phyloP scores from a whole-genome alignment of 1,140 invertebrate species.

The Dreissena polymorpha region DNA sequence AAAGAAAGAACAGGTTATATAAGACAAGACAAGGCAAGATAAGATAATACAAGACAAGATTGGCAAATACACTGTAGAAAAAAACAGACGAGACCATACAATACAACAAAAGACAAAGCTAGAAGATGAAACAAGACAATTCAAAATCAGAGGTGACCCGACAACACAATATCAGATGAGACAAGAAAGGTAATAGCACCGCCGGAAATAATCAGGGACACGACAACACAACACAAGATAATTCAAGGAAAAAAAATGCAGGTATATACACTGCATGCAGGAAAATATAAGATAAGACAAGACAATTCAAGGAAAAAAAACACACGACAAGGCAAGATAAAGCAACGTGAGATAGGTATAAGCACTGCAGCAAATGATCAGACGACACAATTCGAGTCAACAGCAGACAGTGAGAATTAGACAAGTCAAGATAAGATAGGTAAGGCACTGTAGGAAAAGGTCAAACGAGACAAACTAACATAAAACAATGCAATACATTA shows the following conservation, averaged over 20 bases:
- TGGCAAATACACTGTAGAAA: conserved; percentile 33
- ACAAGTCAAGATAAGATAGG: neutral
- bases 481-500: no score
- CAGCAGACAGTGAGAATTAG: neutral
- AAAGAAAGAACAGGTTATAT: neutral
- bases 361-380: neutral
- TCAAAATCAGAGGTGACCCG: conserved; percentile 16
- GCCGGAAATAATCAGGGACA: no score
- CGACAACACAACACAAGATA: conserved; percentile 42
- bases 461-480: conserved; percentile 34
- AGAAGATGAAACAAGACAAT: conserved; percentile 17
- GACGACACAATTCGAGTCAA: neutral
- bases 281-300: conserved; percentile 34
- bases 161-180: conserved; percentile 37
- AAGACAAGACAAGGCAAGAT: conserved; percentile 12
- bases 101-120: no score
- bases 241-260: conserved; percentile 14
- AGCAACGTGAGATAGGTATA: neutral
- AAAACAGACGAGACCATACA: conserved; percentile 12
- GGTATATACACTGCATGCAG: neutral
- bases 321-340: neutral
- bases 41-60: conserved; percentile 38
- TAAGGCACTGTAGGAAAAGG: neutral
- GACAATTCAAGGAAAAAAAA: neutral
- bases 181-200: conserved; percentile 45